Percentiles rank a stretch among this genome's conserved stretches.
phyloP scores from a whole-genome alignment of 2,797 vertebrate genomes.

The Syndactyla subalaris region DNA sequence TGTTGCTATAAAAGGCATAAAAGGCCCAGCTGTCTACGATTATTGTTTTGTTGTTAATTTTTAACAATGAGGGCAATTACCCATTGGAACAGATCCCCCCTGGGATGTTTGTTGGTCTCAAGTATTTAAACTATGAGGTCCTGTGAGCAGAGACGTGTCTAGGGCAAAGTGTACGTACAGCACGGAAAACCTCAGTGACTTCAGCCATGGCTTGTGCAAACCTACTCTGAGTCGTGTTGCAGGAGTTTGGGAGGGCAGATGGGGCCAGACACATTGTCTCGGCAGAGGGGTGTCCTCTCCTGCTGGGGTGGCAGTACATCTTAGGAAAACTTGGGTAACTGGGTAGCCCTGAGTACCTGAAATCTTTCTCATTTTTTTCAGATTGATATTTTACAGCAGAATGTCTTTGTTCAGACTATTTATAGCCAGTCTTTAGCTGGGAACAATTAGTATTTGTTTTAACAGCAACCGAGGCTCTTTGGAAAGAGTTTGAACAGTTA shows the following conservation, averaged over 20 bases:
- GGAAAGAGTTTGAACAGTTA: constrained; percentile 29
- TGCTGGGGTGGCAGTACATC: not conserved
- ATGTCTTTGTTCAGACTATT: not conserved
- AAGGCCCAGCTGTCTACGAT: constrained; percentile 30
- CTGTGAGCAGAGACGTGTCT: constrained; percentile 44
- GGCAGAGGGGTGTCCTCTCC: constrained; percentile 7
- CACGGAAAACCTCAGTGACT: not conserved
- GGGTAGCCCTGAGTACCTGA: not conserved
- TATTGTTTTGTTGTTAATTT: constrained; percentile 66
- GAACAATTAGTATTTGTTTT: constrained; percentile 45
- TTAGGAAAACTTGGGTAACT: constrained; percentile 6
- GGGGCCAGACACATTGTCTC: constrained; percentile 10
- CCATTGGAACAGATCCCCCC: constrained; percentile 27
- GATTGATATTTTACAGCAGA: constrained; percentile 3
- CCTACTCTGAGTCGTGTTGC: not conserved
- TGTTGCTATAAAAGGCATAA: constrained; percentile 51
- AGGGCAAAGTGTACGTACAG: not conserved
- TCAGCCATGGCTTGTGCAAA: constrained; percentile 38
- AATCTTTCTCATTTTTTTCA: not conserved
- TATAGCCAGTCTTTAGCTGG: not conserved
- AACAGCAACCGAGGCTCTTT: not conserved
- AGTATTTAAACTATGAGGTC: constrained; percentile 52
- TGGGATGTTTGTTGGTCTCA: constrained; percentile 18
- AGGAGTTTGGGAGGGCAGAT: not conserved
- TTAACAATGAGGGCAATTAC: constrained; percentile 62